These are phyloP conservation scores for Saguinus midas DNA, from an alignment of 2,113 vertebrate genomes.

Conservation along the genomic window DNA sequence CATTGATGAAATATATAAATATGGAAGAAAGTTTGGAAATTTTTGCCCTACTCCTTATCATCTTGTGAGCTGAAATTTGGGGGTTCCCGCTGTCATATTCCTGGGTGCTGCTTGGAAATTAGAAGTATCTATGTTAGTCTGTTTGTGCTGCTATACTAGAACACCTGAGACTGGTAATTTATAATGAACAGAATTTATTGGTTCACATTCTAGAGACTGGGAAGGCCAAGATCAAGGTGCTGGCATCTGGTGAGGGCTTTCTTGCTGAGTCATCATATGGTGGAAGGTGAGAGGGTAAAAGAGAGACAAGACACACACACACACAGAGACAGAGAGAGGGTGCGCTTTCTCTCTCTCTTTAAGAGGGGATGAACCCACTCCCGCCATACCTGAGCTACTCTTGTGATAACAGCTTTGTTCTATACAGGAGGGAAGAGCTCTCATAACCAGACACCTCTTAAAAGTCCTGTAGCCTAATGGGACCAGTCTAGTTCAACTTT, in stretches of 20 bases:
- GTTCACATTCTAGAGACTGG: not conserved
- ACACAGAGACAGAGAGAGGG: not conserved
- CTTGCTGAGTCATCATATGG: not conserved
- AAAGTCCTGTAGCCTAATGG: not conserved
- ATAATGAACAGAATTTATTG: not conserved
- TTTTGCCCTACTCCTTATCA: not conserved
- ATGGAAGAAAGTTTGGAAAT: not conserved
- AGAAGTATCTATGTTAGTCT: not conserved
- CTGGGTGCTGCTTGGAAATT: not conserved
- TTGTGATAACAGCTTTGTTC: not conserved
- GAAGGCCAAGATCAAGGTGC: not conserved
- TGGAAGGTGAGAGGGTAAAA: not conserved
- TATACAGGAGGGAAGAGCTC: not conserved
- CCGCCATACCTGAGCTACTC: not conserved
- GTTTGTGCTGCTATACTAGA: not conserved
- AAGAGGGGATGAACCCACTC: not conserved
- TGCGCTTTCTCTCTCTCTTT: too few relatives aligned
- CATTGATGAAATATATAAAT: not conserved
- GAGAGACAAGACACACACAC: not conserved
- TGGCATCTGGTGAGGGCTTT: not conserved
- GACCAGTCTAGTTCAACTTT: too few relatives aligned
- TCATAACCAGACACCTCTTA: not conserved
- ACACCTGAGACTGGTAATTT: not conserved
- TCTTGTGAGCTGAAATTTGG: fast-evolving
- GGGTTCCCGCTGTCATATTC: fast-evolving